Base-by-base conservation (phyloP, 1,140 invertebrate genomes). In the Bombus pascuorum region DNA sequence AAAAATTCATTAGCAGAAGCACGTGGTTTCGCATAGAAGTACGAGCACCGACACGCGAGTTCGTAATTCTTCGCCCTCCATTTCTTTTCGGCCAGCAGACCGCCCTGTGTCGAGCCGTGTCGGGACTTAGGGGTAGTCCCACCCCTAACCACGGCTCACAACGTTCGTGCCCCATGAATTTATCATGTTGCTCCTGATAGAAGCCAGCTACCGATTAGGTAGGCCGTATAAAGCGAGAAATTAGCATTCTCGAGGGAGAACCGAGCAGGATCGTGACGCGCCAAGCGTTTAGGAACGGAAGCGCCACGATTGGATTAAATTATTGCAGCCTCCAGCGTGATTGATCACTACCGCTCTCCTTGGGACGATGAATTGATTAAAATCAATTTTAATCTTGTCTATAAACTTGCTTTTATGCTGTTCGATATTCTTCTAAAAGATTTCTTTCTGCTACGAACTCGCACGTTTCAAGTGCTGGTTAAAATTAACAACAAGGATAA, bases 131-230 rank as follows among this genome's bases (percentile, higher is more conserved):
- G 81, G 81, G 74, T 77, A 70, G 81, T 83, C 81, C 81, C 74
- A 83, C 81, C 81, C 81, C 74, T 83, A 77, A 28, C 37, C 34
- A 39, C 44, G 32, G 5, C 25, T 32, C 62, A 28, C 44, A 65
- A 59, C 44, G 47, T 47, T 57, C 44, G 74, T 83, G 37, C 73
- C 73, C 81, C 74, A 77, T 75, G 81, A 83, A 83, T 83, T 83
- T 83, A 77, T 77, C 74, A 77, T 34, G 47, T 34, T 22, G 57
- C 62, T 37, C 15, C 73, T 73, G 72, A 76, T 66, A 53, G 42
- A 83, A 15, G 73, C 81, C 13, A 66, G 32, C 65, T 68, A 57
- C 73, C 81, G 74, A 83, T 76, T 76, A 76, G 34, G 25, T n/a
- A n/a, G 28, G 42, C 18, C 18, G 34, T 44, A 22, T 62, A 76